Base-by-base conservation (phyloP, 2,797 vertebrate genomes). In the Alectoris magna region DNA sequence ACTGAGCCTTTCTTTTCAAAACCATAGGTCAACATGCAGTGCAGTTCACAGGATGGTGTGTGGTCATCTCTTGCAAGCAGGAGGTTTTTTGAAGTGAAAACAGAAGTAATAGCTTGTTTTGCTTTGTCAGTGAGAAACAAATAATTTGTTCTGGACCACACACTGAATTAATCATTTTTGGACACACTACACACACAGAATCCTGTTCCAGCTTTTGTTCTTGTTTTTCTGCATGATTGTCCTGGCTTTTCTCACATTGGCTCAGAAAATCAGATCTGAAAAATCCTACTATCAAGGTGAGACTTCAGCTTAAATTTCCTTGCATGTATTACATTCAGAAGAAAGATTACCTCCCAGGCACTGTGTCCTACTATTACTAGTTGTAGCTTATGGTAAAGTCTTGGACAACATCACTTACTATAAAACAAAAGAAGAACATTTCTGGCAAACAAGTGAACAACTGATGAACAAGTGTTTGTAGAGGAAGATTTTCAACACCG, bases 61-160 rank as follows among this genome's bases (percentile, higher is more conserved):
- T 88, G 81, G 88, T 67, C 84, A 91, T 71, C 11, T 15, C 70
- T 64, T 74, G 63, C 64, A 90, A 94, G 87, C 46, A 1, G 73
- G 55, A 94, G 46, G 75, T 55, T 91, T 88, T 84, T 60, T 89
- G 91, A 90, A 91, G 66, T 78, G 66, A 75, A 92, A 90, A 87
- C 87, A 94, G 88, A 87, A 60, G 13, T 46, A 63, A 62, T 77
- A 82, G 41, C 74, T 92, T 91, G 80, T 84, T 95, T 88, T 90
- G 16, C 62, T 92, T 73, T 75, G 44, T 24, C 51, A 67, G 46
- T 41, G 70, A 78, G 89, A 95, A 94, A 73, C 31, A 90, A 92
- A 88, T 73, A 87, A 84, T 84, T 86, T 91, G 6, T 74, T 87
- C 74, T 91, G 89, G 92, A 91, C 93, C 93, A 95, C 95, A 94